Evolutionary conservation across 2,888 invertebrate genomes (phyloP).

Genomic region (Andricus quercusramuli): DNA sequence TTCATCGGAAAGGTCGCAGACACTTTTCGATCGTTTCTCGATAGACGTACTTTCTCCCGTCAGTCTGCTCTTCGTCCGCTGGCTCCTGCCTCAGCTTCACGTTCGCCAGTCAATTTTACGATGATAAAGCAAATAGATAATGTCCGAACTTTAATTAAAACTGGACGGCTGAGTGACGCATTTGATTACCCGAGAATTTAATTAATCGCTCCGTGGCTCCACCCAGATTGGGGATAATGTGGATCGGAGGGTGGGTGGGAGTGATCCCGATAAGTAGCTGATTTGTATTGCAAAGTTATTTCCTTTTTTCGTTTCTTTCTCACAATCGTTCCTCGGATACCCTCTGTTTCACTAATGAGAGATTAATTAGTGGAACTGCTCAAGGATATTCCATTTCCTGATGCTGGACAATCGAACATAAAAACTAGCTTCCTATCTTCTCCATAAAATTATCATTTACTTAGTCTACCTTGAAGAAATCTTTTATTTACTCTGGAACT

Average conservation of each 20-base stretch:
- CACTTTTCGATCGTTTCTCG: constrained; percentile 60
- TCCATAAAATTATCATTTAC: background rate
- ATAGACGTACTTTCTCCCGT: constrained; percentile 61
- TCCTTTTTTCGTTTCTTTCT: constrained; percentile 46
- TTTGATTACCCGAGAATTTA: constrained; percentile 79
- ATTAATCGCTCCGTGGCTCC: constrained; percentile 76
- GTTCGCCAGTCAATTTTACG: constrained; percentile 72
- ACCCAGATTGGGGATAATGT: constrained; percentile 50
- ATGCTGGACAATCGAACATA: background rate
- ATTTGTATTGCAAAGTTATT: constrained; percentile 70
- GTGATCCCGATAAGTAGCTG: constrained; percentile 71
- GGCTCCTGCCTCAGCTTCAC: constrained; percentile 58
- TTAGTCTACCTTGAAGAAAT: background rate
- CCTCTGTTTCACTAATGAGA: constrained; percentile 64
- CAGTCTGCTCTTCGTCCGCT: constrained; percentile 53
- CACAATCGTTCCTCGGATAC: constrained; percentile 38
- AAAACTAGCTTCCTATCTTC: background rate
- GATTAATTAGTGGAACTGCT: constrained; percentile 70
- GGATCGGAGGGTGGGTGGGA: constrained; percentile 46
- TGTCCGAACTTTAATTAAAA: constrained; percentile 79
- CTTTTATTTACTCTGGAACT: background rate
- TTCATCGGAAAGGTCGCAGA: constrained; percentile 36
- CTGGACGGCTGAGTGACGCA: constrained; percentile 78
- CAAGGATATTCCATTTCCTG: constrained; percentile 51
- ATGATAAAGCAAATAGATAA: constrained; percentile 79